phyloP scores from a whole-genome alignment of 2,888 invertebrate species.

The Neoascia interrupta region DNA sequence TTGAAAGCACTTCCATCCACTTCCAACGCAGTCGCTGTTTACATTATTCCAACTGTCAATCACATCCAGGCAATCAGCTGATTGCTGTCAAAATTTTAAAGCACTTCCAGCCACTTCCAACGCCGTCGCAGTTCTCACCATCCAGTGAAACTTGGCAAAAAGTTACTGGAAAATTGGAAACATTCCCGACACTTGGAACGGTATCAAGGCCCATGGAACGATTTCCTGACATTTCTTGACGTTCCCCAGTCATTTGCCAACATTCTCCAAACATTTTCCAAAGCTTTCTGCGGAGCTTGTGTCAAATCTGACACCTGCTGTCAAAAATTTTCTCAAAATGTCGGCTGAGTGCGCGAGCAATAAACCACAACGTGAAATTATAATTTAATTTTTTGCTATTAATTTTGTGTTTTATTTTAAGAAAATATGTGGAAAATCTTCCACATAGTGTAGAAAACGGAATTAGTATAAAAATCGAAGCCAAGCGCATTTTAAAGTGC shows the following conservation, averaged over 20 bases:
- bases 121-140: neutral
- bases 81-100: slow-evolving; percentile 6
- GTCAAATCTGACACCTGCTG: slow-evolving; percentile 44
- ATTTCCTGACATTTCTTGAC: neutral
- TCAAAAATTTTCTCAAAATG: slow-evolving; percentile 65
- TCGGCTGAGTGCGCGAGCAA: slow-evolving; percentile 42
- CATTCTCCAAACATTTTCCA: too few species aligned
- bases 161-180: slow-evolving; percentile 30
- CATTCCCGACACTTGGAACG: slow-evolving; percentile 21
- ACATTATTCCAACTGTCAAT: slow-evolving; percentile 20
- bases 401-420: slow-evolving; percentile 7
- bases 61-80: slow-evolving; percentile 25
- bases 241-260: neutral
- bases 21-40: too few species aligned
- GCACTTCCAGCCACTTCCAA: too few species aligned
- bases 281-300: too few species aligned
- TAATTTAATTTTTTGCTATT: slow-evolving; percentile 10
- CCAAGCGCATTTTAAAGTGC: neutral
- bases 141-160: slow-evolving; percentile 23
- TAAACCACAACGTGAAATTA: slow-evolving; percentile 28
- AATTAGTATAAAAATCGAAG: neutral
- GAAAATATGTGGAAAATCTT: slow-evolving; percentile 16
- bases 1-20: slow-evolving; percentile 24
- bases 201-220: too few species aligned
- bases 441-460: neutral